Base-by-base conservation (phyloP, 2,113 vertebrate species). In the Alaudala cheleensis region DNA sequence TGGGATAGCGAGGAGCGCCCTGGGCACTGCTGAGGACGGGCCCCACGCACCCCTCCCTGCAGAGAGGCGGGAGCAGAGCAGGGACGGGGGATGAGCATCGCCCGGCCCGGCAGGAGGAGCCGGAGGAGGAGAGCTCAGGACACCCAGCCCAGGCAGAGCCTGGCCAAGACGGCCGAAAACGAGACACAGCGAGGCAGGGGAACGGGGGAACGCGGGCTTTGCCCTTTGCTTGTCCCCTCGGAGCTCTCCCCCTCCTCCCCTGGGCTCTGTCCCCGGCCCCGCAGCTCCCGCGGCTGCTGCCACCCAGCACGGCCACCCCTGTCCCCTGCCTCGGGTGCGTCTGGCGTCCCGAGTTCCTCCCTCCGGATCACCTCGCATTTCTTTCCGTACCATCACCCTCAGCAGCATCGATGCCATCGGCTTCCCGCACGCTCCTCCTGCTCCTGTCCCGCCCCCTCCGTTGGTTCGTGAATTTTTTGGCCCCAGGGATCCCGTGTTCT, bases 401-500 rank as follows among this genome's bases (percentile, higher is more conserved):
- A 64, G 91, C 86, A 50, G 66, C 83, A 76, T 37, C 25, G 1
- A 62, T 2, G 29, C 88, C 64, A 9, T 71, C 20, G 3, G 47
- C 57, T 45, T 37, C 92, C 61, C 2, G 22, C 77, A 54, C 20
- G 54, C 40, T 71, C 82, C 80, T 82, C 89, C 66, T 8, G 33
- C 69, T 92, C 73, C 70, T 65, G 39, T 79, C 86, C 72, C 22
- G 34, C 60, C 49, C 80, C 51, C 31, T 81, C 86, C 3, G 2
- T 49, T 49, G 64, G 69, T 70, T 65, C 1, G 34, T 73, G 91
- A 95, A 91, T 95, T 91, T 85, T 85, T 94, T 96, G 94, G 91
- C 87, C 92, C 96, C 95, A 88, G 93, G 95, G 92, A 88, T 78
- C 47, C 45, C 50, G 67, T 45, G 93, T 90, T 97, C 67, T 88